Conservation (phyloP, 2,888 invertebrate genomes). For the Polymixis lichenea region DNA sequence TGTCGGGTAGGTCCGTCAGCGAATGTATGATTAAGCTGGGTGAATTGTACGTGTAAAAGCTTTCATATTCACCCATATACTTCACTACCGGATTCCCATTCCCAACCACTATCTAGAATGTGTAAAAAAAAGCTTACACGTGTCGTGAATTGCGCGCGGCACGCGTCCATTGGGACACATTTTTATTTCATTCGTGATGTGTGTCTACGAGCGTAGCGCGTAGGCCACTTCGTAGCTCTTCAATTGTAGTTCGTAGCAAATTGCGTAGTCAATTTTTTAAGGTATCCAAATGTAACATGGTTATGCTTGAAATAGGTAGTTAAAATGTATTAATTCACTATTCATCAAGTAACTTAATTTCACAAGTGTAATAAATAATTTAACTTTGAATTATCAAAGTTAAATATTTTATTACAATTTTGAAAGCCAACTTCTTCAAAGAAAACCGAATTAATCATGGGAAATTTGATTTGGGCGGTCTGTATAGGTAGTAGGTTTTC, state of each 20-base stretch:
- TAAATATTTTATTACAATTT: not conserved
- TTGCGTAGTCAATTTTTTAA: not conserved
- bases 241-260: conserved; percentile 4
- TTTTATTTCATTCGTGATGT: not conserved
- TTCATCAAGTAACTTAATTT: not conserved
- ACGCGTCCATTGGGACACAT: conserved; percentile 10
- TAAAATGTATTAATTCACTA: not conserved
- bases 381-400: not conserved
- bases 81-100: not conserved
- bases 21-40: not conserved
- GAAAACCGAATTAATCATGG: not conserved
- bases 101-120: conserved; percentile 12
- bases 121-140: conserved; percentile 27
- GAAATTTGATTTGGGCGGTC: not conserved
- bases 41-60: not conserved
- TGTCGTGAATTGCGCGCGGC: conserved; percentile 1
- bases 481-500: not conserved
- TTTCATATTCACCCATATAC: not conserved
- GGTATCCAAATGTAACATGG: not conserved
- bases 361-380: too few relatives aligned
- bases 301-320: not conserved
- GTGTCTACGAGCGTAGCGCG: conserved; percentile 34
- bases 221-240: conserved; percentile 21
- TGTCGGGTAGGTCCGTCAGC: not conserved
- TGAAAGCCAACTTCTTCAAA: not conserved